Evolutionary conservation across 1,140 invertebrate genomes (phyloP), one percentile per base, ranked within the genome.

Genomic region (Drosophila persimilis): DNA sequence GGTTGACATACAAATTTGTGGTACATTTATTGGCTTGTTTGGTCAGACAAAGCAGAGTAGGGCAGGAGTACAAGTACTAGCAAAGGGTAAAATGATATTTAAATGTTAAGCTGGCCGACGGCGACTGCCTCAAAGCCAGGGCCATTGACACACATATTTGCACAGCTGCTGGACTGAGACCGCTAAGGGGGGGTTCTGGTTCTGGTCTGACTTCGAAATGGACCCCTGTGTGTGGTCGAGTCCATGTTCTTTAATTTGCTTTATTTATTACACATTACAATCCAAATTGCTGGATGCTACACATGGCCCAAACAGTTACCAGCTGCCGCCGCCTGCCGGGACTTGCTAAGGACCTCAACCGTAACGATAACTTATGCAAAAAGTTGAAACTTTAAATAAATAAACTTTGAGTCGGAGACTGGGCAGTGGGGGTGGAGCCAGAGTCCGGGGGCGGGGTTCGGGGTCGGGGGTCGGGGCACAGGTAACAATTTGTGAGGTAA

Each of bases 11-110:
- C 83, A 88, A 70, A 85, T 85, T 85, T 86, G 83, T 83, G 83
- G 83, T 83, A 79, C 80, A 88, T 88, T 88, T 88, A 88, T 88
- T 88, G 83, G 84, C 83, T 88, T 83, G 83, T 86, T 77, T 88
- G 79, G 78, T 73, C 83, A 76, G 69, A 61, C 51, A 29, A 4
- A 26, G 24, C 4, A 26, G 6, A 58, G 24, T 29, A 48, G 7
- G 24, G 50, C 15, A 17, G 60, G 31, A 29, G 41, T 13, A 13
- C n/a, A 8, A 50, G n/a, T 20, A 20, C 41, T 7, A 29, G 22
- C 17, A n/a, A 39, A 43, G 35, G 61, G 31, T 41, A 57, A 20
- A 9, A 8, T 11, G 41, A 64, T 73, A 73, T 73, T 73, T 73
- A 73, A 73, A 73, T 80, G 71, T 57, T 80, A 73, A 80, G 80